Evolutionary conservation across 2,113 vertebrate genomes (phyloP).

Genomic region (Cephalopterus ornatus): DNA sequence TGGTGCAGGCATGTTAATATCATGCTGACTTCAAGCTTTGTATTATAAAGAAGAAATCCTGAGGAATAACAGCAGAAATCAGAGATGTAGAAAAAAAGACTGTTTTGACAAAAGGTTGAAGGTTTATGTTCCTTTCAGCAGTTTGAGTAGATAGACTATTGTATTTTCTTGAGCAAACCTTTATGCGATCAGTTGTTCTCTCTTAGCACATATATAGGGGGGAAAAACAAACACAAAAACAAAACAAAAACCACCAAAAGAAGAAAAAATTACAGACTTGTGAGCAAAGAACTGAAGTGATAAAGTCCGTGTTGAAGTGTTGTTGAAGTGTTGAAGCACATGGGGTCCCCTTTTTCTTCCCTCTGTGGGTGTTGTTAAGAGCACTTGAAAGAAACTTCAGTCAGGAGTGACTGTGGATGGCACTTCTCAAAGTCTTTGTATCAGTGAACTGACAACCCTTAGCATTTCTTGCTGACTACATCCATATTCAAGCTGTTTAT

Average conservation of each 20-base stretch:
- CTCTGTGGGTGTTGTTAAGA: neutral
- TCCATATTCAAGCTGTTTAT: neutral
- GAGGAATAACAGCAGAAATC: neutral
- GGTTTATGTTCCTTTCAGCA: neutral
- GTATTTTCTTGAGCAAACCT: neutral
- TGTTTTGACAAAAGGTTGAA: neutral
- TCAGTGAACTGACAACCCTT: neutral
- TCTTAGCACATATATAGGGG: neutral
- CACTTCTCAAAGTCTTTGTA: neutral
- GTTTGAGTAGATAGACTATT: neutral
- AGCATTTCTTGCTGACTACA: neutral
- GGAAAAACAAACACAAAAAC: neutral
- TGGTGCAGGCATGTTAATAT: neutral
- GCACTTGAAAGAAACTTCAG: neutral
- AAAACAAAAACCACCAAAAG: neutral
- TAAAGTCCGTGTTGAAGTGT: neutral
- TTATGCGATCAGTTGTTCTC: neutral
- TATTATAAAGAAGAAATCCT: neutral
- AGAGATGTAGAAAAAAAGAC: neutral
- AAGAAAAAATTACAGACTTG: neutral
- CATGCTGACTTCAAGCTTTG: neutral
- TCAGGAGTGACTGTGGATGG: neutral
- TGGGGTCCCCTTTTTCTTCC: neutral
- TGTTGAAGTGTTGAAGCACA: neutral
- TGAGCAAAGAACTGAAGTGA: neutral